Evolutionary conservation across 1,140 invertebrate genomes (phyloP).

Genomic region (Heliconius nattereri): DNA sequence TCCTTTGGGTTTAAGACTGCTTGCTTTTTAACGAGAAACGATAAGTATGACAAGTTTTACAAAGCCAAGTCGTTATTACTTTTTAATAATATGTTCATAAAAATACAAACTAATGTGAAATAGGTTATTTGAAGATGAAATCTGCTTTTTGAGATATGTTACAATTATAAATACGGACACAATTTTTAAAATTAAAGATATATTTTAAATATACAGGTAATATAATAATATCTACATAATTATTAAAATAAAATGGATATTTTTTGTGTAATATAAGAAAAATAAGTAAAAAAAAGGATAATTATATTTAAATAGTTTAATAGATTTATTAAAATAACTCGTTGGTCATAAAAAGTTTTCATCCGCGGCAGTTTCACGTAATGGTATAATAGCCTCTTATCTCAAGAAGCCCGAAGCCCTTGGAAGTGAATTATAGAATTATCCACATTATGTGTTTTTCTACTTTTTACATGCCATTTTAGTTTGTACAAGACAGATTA

Average conservation of each 20-base stretch:
- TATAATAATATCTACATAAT: too few species aligned
- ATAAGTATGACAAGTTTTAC: slow-evolving; percentile 9
- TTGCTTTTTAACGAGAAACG: background rate
- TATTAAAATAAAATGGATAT: too few species aligned
- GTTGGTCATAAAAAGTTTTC: slow-evolving; percentile 32
- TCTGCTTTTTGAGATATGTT: background rate
- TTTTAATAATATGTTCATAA: background rate
- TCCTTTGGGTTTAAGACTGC: slow-evolving; percentile 2
- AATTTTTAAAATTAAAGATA: too few species aligned
- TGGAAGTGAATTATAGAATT: slow-evolving; percentile 30
- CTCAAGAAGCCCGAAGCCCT: slow-evolving; percentile 26
- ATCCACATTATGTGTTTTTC: slow-evolving; percentile 25
- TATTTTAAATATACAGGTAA: too few species aligned
- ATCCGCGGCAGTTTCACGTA: slow-evolving; percentile 27
- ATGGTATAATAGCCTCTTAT: slow-evolving; percentile 36
- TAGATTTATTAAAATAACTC: background rate
- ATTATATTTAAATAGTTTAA: background rate
- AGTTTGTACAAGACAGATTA: slow-evolving; percentile 9
- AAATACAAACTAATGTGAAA: background rate
- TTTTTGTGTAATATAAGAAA: too few species aligned
- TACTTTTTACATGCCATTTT: slow-evolving; percentile 18
- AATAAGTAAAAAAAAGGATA: background rate
- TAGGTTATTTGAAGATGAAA: background rate
- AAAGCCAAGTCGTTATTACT: background rate
- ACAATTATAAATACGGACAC: too few species aligned